Evolutionary conservation across 2,113 vertebrate species (phyloP).

Genomic region (Desmodus rotundus): DNA sequence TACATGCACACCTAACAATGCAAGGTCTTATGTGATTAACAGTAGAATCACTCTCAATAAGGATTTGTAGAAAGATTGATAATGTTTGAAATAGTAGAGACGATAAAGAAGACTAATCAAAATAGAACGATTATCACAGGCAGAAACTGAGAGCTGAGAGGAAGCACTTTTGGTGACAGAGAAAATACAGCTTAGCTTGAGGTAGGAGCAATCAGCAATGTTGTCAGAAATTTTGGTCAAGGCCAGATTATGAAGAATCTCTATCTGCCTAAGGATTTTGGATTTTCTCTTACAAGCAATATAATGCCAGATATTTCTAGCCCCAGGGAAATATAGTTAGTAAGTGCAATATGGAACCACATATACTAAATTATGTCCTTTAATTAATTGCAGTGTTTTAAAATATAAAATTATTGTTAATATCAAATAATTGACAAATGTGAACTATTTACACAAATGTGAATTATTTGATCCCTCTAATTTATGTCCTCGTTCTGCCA

Average conservation of each 20-base stretch:
- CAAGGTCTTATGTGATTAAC: background rate
- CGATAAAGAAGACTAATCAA: background rate
- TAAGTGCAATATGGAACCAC: background rate
- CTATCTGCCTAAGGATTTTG: background rate
- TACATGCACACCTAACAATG: background rate
- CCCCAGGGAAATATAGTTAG: background rate
- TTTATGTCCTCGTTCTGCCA: background rate
- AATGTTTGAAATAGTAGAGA: background rate
- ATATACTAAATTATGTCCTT: background rate
- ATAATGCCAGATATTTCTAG: background rate
- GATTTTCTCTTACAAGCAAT: background rate
- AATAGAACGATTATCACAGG: background rate
- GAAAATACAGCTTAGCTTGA: background rate
- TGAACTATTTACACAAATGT: background rate
- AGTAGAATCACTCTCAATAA: background rate
- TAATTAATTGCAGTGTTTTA: background rate
- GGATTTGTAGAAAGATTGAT: background rate
- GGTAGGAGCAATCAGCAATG: background rate
- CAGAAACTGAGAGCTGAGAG: background rate
- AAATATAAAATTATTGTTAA: background rate
- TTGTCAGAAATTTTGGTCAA: background rate
- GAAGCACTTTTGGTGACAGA: background rate
- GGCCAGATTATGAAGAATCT: background rate
- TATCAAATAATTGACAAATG: background rate
- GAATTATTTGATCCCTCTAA: background rate